Percentiles rank a stretch among this genome's conserved stretches.
Conservation (phyloP, 2,113 vertebrate species). For the Empidonax traillii region DNA sequence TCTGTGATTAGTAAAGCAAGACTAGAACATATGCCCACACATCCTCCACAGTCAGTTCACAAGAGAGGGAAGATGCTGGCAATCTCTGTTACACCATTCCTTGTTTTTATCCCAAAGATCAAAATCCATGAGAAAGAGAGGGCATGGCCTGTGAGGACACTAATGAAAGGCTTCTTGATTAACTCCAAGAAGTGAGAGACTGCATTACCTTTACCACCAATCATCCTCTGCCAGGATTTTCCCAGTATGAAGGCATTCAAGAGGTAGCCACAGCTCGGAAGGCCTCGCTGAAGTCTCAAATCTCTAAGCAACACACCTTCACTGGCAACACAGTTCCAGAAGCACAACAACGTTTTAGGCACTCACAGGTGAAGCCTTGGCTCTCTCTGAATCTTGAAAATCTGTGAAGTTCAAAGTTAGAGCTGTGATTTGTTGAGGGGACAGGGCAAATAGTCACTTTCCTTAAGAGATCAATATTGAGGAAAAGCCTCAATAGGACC, state of each 20-base stretch:
- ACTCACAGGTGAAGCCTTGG: background rate
- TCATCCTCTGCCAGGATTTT: background rate
- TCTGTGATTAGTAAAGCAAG: slow-evolving; percentile 16
- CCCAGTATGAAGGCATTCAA: background rate
- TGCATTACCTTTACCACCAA: background rate
- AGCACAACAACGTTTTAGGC: background rate
- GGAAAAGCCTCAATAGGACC: background rate
- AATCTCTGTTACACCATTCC: background rate
- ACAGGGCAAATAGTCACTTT: background rate
- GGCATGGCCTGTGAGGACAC: background rate
- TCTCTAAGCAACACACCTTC: background rate
- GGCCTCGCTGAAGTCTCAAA: background rate
- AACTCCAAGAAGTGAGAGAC: background rate
- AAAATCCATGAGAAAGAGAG: background rate
- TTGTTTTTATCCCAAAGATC: slow-evolving; percentile 5
- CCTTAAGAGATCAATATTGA: background rate
- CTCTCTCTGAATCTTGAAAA: background rate
- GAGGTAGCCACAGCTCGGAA: background rate
- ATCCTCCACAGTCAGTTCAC: background rate
- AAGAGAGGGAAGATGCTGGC: background rate
- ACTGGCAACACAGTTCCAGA: background rate
- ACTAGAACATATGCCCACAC: background rate
- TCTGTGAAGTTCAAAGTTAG: background rate
- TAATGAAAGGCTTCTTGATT: background rate
- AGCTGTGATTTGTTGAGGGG: background rate